Conservation (phyloP, 2,888 invertebrate species). For the Plebejus anna region DNA sequence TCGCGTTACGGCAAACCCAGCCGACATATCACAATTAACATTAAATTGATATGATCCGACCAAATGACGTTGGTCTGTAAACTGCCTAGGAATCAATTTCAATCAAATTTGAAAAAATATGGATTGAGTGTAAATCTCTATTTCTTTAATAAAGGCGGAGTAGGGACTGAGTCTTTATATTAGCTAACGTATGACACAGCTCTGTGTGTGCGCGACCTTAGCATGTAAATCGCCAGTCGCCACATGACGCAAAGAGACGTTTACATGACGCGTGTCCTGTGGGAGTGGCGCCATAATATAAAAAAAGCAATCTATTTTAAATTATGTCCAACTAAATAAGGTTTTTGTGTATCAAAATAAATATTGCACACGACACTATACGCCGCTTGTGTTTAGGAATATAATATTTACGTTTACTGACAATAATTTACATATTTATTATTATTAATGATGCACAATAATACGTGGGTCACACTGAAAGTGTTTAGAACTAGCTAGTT, state of each 20-base stretch:
- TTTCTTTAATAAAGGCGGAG: too few relatives aligned
- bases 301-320: slow-evolving; percentile 17
- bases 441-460: not conserved
- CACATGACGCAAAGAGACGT: slow-evolving; percentile 21
- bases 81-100: too few relatives aligned
- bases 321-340: slow-evolving; percentile 15
- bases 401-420: not conserved
- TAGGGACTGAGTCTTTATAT: too few relatives aligned
- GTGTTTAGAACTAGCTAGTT: too few relatives aligned
- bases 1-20: too few relatives aligned
- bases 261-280: slow-evolving; percentile 22
- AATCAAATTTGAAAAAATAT: too few relatives aligned
- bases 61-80: too few relatives aligned
- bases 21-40: too few relatives aligned
- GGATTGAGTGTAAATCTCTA: too few relatives aligned
- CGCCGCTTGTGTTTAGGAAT: not conserved
- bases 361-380: slow-evolving; percentile 16
- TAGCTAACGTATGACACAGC: not conserved
- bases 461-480: too few relatives aligned
- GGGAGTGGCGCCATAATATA: slow-evolving; percentile 10
- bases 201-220: not conserved
- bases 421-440: not conserved
- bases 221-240: not conserved
- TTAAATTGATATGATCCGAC: too few relatives aligned
- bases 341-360: slow-evolving; percentile 21